Evolutionary conservation across 2,113 vertebrate species (phyloP).

Genomic region (Grammomys surdaster): DNA sequence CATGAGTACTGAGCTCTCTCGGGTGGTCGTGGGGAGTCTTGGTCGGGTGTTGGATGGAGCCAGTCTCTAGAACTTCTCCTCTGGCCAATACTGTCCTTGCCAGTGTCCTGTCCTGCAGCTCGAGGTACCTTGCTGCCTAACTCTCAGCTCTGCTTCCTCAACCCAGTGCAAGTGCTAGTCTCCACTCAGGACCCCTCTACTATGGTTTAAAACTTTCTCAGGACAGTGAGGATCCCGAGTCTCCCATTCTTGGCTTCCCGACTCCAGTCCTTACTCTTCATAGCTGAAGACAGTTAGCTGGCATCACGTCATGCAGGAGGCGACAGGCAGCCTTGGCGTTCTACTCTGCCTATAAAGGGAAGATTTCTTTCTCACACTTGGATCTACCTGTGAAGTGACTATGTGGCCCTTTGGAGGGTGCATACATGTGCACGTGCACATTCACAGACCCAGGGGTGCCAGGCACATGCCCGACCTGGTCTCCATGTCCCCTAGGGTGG

Average conservation of each 20-base stretch:
- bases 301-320: neutral
- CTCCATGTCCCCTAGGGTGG: neutral
- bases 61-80: neutral
- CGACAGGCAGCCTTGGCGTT: fast-evolving
- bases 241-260: neutral
- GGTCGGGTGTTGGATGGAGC: too few species aligned
- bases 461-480: neutral
- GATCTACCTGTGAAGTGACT: neutral
- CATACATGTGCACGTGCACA: fast-evolving
- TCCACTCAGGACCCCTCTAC: neutral
- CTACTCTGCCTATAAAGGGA: too few species aligned
- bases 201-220: neutral
- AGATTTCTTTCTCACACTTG: neutral
- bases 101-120: neutral
- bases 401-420: neutral
- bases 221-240: fast-evolving
- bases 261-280: neutral
- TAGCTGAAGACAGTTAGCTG: neutral
- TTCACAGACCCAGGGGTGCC: fast-evolving
- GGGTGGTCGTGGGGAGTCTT: fast-evolving
- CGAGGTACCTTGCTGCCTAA: too few species aligned
- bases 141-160: neutral
- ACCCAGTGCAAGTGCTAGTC: neutral
- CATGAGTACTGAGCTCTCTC: fast-evolving
- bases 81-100: neutral